phyloP scores from a whole-genome alignment of 37 sponge, comb jelly and placozoan genomes.

The Petrosia ficiformis region DNA sequence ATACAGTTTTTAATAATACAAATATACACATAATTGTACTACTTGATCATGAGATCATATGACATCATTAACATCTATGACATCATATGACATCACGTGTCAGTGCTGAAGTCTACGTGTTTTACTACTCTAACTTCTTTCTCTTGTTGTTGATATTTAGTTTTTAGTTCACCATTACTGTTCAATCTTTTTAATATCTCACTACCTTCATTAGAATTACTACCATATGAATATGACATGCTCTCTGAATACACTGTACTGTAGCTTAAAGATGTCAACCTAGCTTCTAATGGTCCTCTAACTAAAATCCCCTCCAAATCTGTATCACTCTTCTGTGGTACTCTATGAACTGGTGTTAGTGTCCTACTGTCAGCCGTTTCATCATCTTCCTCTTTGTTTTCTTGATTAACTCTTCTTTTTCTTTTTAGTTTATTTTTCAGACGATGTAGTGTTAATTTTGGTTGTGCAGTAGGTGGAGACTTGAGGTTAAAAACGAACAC shows the following conservation, averaged over 20 bases:
- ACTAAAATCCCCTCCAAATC: background rate
- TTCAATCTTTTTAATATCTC: background rate
- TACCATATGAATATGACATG: background rate
- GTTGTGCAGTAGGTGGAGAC: constrained; percentile 12
- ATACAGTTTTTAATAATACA: too few relatives aligned
- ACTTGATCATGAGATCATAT: too few relatives aligned
- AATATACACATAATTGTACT: too few relatives aligned
- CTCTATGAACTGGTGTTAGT: background rate
- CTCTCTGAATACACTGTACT: background rate
- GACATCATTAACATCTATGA: too few relatives aligned
- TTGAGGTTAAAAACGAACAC: constrained; percentile 74
- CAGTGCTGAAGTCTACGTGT: too few relatives aligned
- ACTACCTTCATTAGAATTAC: background rate
- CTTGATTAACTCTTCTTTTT: background rate
- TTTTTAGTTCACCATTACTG: background rate
- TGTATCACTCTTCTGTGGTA: background rate
- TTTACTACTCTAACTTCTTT: too few relatives aligned
- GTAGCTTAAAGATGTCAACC: background rate
- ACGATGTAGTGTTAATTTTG: background rate
- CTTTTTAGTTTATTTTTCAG: background rate
- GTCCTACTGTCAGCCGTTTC: background rate
- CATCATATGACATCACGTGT: too few relatives aligned
- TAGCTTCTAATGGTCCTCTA: constrained; percentile 3
- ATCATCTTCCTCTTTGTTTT: background rate
- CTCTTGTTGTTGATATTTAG: too few relatives aligned